These are phyloP conservation scores for Catharus fuscescens DNA, from an alignment of 2,113 vertebrate species.

Conservation along the genomic window DNA sequence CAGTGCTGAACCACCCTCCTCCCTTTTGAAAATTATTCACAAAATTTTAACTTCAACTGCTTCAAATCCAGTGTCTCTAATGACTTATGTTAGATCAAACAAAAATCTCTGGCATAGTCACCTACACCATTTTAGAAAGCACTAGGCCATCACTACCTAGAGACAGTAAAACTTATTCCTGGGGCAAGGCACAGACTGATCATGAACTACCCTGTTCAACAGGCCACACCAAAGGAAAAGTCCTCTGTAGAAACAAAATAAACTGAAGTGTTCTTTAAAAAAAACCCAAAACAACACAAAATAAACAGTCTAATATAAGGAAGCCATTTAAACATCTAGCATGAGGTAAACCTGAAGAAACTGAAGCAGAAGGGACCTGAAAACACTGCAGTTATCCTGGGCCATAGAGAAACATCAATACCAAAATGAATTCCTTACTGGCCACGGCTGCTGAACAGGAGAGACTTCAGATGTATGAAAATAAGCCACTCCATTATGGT, in stretches of 20 bases:
- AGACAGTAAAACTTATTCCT: neutral
- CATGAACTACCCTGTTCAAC: neutral
- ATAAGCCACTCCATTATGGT: slow-evolving; percentile 88
- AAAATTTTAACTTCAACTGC: neutral
- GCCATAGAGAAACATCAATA: neutral
- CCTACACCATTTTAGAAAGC: neutral
- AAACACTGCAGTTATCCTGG: neutral
- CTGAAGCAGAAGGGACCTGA: neutral
- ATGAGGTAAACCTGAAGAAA: neutral
- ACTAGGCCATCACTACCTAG: neutral
- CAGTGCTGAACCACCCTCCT: neutral
- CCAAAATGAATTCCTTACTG: slow-evolving; percentile 72
- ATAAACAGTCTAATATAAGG: neutral
- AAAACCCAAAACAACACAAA: neutral
- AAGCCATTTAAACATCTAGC: neutral
- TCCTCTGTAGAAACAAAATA: neutral
- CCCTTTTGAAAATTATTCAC: neutral
- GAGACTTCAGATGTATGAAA: slow-evolving; percentile 79
- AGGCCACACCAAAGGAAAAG: neutral
- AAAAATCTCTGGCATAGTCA: neutral
- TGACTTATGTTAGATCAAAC: neutral
- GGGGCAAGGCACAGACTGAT: neutral
- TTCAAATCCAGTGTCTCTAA: neutral
- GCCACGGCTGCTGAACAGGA: slow-evolving; percentile 77
- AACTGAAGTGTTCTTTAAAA: neutral